A percentile compares a stretch with the other conserved stretches of the same genome.
These are phyloP conservation scores for Cheilosia vulpina DNA, from an alignment of 2,888 invertebrate species.

Conservation along the genomic window DNA sequence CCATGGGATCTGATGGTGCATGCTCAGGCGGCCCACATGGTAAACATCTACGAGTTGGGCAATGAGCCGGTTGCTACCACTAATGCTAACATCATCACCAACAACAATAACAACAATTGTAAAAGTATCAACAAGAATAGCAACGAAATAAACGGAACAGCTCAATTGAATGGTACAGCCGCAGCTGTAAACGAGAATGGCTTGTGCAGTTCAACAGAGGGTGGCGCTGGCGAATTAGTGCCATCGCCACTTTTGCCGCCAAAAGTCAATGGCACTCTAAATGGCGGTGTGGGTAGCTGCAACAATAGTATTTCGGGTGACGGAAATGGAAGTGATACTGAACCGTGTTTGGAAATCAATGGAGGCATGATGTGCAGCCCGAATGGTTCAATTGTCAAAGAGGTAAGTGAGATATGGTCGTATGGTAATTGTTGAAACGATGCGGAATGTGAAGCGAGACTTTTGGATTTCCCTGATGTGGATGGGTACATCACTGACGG, in stretches of 20 bases:
- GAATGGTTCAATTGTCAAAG: slow-evolving; percentile 79
- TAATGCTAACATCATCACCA: slow-evolving; percentile 71
- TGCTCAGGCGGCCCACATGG: slow-evolving; percentile 88
- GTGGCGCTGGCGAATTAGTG: slow-evolving; percentile 53
- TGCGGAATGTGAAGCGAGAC: slow-evolving; percentile 28
- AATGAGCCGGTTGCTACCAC: slow-evolving; percentile 79
- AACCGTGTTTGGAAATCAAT: slow-evolving; percentile 81
- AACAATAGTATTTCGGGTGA: slow-evolving; percentile 76
- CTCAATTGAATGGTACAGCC: slow-evolving; percentile 74
- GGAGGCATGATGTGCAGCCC: slow-evolving; percentile 80
- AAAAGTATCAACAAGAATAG: slow-evolving; percentile 60
- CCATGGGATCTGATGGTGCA: slow-evolving; percentile 90
- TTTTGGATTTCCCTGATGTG: neutral
- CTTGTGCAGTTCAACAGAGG: slow-evolving; percentile 60
- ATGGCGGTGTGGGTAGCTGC: slow-evolving; percentile 67
- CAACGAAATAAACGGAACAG: slow-evolving; percentile 62
- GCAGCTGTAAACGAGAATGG: slow-evolving; percentile 69
- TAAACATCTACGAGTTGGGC: slow-evolving; percentile 88
- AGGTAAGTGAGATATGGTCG: slow-evolving; percentile 78
- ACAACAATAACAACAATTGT: slow-evolving; percentile 70
- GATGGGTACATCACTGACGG: too few species aligned
- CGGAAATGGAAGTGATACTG: slow-evolving; percentile 79
- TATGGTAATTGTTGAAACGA: too few species aligned
- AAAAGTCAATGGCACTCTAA: slow-evolving; percentile 69
- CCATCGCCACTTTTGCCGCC: slow-evolving; percentile 41